These are phyloP conservation scores for Tokudaia tokunoshimensis DNA, from an alignment of 2,797 vertebrate species.

Conservation along the genomic window DNA sequence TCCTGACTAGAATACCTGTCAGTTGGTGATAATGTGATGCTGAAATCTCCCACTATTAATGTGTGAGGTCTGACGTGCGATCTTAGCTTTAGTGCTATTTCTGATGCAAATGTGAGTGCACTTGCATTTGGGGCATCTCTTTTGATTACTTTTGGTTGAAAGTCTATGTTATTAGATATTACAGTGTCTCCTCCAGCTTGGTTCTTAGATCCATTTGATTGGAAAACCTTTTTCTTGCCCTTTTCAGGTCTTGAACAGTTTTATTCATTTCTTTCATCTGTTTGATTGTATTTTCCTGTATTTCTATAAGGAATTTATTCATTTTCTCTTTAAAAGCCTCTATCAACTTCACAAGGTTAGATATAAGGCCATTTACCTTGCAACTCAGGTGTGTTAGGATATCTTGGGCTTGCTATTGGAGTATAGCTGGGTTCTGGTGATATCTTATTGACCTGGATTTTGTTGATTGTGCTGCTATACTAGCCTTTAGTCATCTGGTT, in stretches of 20 bases:
- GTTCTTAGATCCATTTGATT: background rate
- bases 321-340: background rate
- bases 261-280: background rate
- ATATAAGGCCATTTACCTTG: too few relatives aligned
- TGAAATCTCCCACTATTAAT: background rate
- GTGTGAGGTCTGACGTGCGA: background rate
- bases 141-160: background rate
- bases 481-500: background rate
- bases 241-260: background rate
- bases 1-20: background rate
- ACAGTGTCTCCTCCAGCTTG: background rate
- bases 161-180: background rate
- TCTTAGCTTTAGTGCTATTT: background rate
- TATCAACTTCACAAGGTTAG: background rate
- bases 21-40: background rate
- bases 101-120: background rate
- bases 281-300: background rate
- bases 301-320: too few relatives aligned
- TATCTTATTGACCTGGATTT: background rate
- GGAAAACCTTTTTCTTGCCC: background rate
- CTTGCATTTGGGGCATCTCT: background rate
- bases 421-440: background rate
- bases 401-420: background rate
- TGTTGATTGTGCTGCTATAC: background rate
- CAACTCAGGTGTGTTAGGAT: background rate